Base-by-base conservation (phyloP, 2,797 vertebrate genomes). In the Rachycentron canadum region DNA sequence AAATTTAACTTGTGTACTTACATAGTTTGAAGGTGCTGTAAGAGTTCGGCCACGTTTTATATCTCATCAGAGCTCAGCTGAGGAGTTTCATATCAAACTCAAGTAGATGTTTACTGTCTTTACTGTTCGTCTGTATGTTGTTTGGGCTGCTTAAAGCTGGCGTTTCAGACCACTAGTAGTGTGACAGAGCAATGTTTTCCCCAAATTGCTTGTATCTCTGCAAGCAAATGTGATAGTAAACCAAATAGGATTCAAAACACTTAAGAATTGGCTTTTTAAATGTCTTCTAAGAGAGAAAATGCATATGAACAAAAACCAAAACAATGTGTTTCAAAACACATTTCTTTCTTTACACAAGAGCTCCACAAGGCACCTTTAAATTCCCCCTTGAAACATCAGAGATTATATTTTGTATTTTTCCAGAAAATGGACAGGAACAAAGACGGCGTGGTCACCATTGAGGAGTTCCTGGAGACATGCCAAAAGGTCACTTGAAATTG, bases 341-440 rank as follows among this genome's bases (percentile, higher is more conserved):
- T 49, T 7, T 47, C 7, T 60, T 45, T 32, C 11, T 62, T 62
- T 16, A 14, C 5, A 36, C n/a, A 8, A 55, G 23, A 59, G 41
- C 43, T 34, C 47, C 30, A 43, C 5, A 41, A 3, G 28, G 17
- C 9, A 23, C 12, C 38, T 55, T 58, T 34, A 19, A 55, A 26
- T 53, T 23, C 4, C 12, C 7, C 21, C 25, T 2, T 75, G 5
- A 45, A 25, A 70, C n/a, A 2, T 50, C 16, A 69, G 11, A 53
- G 3, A 25, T 13, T 52, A 11, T 74, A 16, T 78, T 23, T 67
- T 57, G 19, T 19, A 14, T 69, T 74, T 81, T 82, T 74, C 6
- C 88, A 99, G 98, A 99, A 99, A 96, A 99, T 99, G 98, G 97
- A 99, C 92, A 95, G 92, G 82, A 99, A 99, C 92, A 97, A 97